Base-by-base conservation (phyloP, 1,140 invertebrate genomes). In the Drosophila grimshawi region DNA sequence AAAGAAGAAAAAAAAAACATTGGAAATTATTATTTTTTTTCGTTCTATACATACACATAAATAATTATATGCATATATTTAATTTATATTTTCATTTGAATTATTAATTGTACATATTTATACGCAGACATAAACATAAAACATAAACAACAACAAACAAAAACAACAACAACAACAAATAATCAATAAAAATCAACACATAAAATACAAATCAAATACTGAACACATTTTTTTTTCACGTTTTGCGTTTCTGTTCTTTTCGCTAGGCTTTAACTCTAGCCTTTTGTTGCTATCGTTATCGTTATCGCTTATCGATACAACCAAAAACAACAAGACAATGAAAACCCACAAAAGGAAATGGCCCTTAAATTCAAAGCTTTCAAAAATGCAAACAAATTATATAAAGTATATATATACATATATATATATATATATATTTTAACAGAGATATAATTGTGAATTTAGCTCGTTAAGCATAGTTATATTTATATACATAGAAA, bases 401-500 rank as follows among this genome's bases (percentile, higher is more conserved):
- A 61, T 30, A 60, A 2, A 62, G n/a, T 4, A 63, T 30, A 51
- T 39, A 49, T 70, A 62, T 43, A 57, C 55, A 59, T 56, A 63
- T 62, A 57, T 51, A 65, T 30, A 52, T 39, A 59, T 56, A 67
- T 19, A 65, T 60, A 71, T 43, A 71, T 70, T 82, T 63, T 59
- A 70, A 53, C 11, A 69, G 66, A 73, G 49, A 72, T 82, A 73
- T 69, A 82, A 78, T 65, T 88, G 72, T 88, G 78, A 88, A 83
- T 77, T 82, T 82, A 86, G 81, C 29, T 60, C 60, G 51, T 80
- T 82, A 86, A 88, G 82, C 79, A 78, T 67, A 81, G 62, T 76
- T 86, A 81, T 86, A 81, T 86, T 62, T 76, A 81, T 56, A 61
- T 62, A 68, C 39, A 70, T 41, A 68, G 56, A 75, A 76, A 79